phyloP scores from a whole-genome alignment of 2,888 invertebrate genomes.

The Noctuana brunneofusca region DNA sequence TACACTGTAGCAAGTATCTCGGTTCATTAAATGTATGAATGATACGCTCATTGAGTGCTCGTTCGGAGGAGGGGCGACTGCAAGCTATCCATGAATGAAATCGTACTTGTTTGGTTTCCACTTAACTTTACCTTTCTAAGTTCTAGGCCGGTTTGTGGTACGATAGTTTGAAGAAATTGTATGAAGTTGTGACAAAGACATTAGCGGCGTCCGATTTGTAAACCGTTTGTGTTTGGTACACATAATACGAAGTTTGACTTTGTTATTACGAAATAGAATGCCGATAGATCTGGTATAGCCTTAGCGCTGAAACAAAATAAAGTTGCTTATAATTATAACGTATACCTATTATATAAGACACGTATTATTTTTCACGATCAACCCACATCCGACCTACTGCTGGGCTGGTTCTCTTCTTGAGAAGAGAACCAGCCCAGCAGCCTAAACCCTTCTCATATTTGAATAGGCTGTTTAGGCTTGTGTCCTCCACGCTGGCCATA shows the following conservation, averaged over 20 bases:
- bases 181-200: constrained; percentile 6
- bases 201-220: not conserved
- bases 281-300: not conserved
- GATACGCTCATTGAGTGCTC: constrained; percentile 47
- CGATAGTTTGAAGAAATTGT: constrained; percentile 13
- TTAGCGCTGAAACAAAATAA: not conserved
- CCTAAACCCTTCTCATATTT: no score
- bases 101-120: constrained; percentile 31
- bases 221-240: not conserved
- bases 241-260: not conserved
- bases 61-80: constrained; percentile 41
- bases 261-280: not conserved
- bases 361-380: no score
- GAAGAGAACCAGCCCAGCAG: no score
- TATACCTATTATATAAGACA: no score
- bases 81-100: constrained; percentile 48
- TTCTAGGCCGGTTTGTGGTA: constrained; percentile 19
- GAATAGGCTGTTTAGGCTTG: no score
- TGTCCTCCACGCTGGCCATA: no score
- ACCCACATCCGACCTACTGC: no score
- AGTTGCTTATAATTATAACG: not conserved
- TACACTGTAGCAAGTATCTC: constrained; percentile 43
- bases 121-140: constrained; percentile 24
- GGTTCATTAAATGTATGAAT: constrained; percentile 52
- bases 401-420: no score